Conservation (phyloP, 1,140 invertebrate species). For the Bombyx mori region DNA sequence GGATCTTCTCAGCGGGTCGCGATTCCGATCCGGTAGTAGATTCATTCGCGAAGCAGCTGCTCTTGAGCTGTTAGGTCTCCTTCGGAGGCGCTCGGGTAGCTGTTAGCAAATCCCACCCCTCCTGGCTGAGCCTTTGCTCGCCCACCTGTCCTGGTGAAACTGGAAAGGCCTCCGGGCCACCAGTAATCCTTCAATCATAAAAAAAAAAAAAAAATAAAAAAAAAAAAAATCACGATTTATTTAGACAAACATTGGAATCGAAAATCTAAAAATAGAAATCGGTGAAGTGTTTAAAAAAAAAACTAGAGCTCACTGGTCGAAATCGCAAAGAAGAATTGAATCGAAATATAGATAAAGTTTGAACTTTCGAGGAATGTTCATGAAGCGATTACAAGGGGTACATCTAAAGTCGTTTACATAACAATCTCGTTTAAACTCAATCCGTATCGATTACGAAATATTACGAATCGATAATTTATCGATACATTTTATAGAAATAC, state of each 20-base stretch:
- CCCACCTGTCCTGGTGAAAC: too few species aligned
- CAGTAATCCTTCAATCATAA: too few species aligned
- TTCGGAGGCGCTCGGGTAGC: too few species aligned
- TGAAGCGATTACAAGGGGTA: too few species aligned
- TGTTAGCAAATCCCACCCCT: too few species aligned
- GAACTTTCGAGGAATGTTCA: neutral
- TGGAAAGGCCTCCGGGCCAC: too few species aligned
- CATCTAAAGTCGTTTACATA: neutral
- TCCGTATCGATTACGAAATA: neutral
- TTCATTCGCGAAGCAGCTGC: too few species aligned
- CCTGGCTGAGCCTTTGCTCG: too few species aligned
- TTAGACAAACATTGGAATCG: neutral
- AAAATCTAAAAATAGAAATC: neutral
- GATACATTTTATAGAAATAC: constrained; percentile 2
- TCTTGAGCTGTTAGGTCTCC: too few species aligned
- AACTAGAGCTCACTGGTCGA: neutral
- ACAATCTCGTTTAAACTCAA: neutral
- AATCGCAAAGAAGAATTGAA: neutral
- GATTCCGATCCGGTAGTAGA: too few species aligned
- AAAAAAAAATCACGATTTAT: neutral
- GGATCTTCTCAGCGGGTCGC: too few species aligned
- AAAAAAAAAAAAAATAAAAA: too few species aligned
- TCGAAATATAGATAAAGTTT: constrained; percentile 1
- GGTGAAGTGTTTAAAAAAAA: neutral
- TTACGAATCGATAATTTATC: neutral